Evolutionary conservation across 2,113 vertebrate species (phyloP), one percentile per base, ranked within the genome.

Genomic region (Ophiodon elongatus): DNA sequence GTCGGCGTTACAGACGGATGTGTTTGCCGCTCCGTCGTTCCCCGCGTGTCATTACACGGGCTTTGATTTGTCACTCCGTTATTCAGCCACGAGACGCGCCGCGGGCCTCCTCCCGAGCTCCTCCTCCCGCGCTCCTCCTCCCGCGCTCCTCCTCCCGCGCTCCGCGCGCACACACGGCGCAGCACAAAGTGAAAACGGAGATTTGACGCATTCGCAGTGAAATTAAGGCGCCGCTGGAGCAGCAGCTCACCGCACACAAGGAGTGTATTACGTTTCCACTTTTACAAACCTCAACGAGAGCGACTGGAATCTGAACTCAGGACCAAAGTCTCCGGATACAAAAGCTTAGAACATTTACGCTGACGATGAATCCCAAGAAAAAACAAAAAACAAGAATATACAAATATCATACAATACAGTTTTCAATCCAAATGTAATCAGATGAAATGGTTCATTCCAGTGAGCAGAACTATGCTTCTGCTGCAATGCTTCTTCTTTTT

Each of bases 1-100:
- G 77, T 63, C 15, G 62, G 45, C 41, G 3, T 62, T 63, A 47
- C 73, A 69, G 45, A 33, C 56, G 39, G 67, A 68, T 41, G 67
- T 39, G 33, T 43, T 29, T 72, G 71, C 62, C 67, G 23, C 9
- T 84, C 66, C 39, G 73, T 83, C 76, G 23, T 83, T 65, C 72
- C 62, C 72, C 62, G 45, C 47, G 67, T 73, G 75, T 76, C 85
- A 67, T 81, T 80, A 73, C 73, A 77, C 73, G 56, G 57, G 62
- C 81, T 80, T 84, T 87, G 77, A 88, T 85, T 85, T 85, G 83
- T 85, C 83, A 82, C 54, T 87, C 86, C 37, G 76, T 85, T 80
- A 85, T 80, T 76, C 76, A 43, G 63, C 68, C 68, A 17, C 2
- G 71, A 47, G 7, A 63, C 31, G 21, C 17, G 2, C 35, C 21